Conservation (phyloP, 1,140 invertebrate species). For the Hormaphis cornu region DNA sequence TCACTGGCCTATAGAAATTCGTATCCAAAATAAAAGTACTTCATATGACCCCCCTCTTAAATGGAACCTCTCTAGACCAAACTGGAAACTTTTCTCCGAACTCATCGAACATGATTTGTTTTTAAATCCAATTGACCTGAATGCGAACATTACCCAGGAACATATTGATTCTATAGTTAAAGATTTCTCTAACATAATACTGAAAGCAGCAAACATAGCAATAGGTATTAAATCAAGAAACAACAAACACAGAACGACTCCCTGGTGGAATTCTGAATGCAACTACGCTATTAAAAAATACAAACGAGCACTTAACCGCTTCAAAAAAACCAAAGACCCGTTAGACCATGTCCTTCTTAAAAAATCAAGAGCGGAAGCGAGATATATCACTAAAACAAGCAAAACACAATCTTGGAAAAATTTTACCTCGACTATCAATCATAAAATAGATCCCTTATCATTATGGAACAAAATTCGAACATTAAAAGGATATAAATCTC, state of each 20-base stretch:
- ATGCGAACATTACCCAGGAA: neutral
- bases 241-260: neutral
- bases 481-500: neutral
- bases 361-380: neutral
- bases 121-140: neutral
- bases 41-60: neutral
- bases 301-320: neutral
- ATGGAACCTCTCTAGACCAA: neutral
- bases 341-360: neutral
- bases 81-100: neutral
- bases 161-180: neutral
- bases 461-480: neutral
- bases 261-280: neutral
- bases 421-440: neutral
- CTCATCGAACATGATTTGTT: neutral
- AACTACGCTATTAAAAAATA: neutral
- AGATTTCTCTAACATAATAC: neutral
- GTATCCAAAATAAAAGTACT: neutral
- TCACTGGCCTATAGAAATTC: neutral
- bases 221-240: neutral
- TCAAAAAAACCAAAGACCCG: neutral
- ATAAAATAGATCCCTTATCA: neutral
- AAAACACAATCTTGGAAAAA: neutral
- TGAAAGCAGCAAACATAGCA: neutral
- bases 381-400: neutral